phyloP scores from a whole-genome alignment of 2,113 vertebrate species.

The Solea solea region DNA sequence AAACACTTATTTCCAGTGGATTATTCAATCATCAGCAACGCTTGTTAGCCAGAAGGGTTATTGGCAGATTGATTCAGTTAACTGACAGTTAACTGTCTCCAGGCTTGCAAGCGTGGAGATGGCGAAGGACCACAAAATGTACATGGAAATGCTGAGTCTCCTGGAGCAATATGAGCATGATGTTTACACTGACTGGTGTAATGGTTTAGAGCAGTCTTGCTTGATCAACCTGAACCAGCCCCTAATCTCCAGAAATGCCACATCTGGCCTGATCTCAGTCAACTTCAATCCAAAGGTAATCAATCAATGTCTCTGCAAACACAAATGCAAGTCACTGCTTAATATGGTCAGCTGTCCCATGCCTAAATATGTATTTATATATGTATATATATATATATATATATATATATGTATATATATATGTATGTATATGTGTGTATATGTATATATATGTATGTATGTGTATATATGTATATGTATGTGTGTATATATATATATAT shows the following conservation, averaged over 20 bases:
- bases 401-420: too few relatives aligned
- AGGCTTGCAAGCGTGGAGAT: constrained; percentile 74
- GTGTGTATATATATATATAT: too few relatives aligned
- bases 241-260: constrained; percentile 74
- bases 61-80: neutral
- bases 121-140: constrained; percentile 75
- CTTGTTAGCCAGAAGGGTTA: neutral
- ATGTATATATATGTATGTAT: too few relatives aligned
- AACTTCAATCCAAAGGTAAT: constrained; percentile 86
- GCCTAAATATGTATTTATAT: too few relatives aligned
- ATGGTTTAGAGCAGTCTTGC: constrained; percentile 78
- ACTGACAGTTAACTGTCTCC: constrained; percentile 6
- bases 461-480: too few relatives aligned
- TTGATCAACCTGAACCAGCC: constrained; percentile 84
- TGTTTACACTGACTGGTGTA: constrained; percentile 81
- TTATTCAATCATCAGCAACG: neutral
- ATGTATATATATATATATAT: too few relatives aligned
- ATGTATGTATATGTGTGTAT: too few relatives aligned
- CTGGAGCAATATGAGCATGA: constrained; percentile 80
- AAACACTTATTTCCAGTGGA: neutral
- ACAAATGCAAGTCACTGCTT: neutral
- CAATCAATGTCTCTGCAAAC: neutral
- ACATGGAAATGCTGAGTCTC: constrained; percentile 78
- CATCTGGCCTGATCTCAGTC: constrained; percentile 80
- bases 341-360: too few relatives aligned